Conservation (phyloP, 2,888 invertebrate genomes). For the Agrotis exclamationis region DNA sequence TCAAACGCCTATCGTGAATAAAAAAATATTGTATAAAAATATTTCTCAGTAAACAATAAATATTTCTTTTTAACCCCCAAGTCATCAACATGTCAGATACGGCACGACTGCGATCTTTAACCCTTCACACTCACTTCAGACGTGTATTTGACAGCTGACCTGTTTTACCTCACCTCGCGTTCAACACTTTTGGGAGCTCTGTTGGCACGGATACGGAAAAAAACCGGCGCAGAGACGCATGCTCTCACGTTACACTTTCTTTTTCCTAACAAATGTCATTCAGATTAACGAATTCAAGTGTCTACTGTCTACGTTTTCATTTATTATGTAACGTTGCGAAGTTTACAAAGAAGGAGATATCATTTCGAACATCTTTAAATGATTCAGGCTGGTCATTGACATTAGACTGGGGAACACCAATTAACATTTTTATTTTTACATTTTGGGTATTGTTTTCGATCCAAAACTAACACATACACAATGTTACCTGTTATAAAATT, state of each 20-base stretch:
- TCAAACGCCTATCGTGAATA: no score
- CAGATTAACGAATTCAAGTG: constrained; percentile 26
- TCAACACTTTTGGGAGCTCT: constrained; percentile 20
- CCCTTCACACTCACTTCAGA: constrained; percentile 26
- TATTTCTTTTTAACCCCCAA: not conserved
- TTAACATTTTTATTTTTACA: no score
- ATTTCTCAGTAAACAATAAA: constrained; percentile 9
- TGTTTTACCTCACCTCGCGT: constrained; percentile 31
- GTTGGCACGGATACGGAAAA: constrained; percentile 36
- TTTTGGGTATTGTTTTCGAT: not conserved
- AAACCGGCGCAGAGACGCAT: constrained; percentile 24
- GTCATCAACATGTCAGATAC: constrained; percentile 16
- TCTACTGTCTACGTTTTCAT: constrained; percentile 28
- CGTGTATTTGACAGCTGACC: constrained; percentile 23
- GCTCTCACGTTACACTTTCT: constrained; percentile 55
- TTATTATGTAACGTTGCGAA: constrained; percentile 37
- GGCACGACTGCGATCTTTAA: constrained; percentile 45
- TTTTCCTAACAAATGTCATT: constrained; percentile 39
- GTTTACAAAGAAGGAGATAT: constrained; percentile 6
- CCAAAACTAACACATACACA: not conserved
- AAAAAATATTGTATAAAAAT: not conserved
- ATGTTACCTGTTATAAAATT: constrained; percentile 3
- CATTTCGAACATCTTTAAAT: not conserved
- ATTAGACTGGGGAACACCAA: constrained; percentile 8
- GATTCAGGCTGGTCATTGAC: constrained; percentile 16